Percentiles rank a stretch among this genome's conserved stretches.
phyloP scores from a whole-genome alignment of 2,797 vertebrate species.

The Babyrousa celebensis region DNA sequence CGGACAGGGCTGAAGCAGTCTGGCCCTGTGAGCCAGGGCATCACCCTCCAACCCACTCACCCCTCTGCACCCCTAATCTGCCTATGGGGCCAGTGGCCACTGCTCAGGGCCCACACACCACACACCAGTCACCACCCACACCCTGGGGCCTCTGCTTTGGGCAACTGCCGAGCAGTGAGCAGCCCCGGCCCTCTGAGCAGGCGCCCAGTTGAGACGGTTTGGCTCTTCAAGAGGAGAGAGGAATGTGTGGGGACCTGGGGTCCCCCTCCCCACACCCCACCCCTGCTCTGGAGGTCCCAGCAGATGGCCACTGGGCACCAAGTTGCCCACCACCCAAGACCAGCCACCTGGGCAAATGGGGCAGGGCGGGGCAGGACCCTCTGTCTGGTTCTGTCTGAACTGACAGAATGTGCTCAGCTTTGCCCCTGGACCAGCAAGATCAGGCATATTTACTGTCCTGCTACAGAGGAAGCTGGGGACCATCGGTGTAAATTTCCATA shows the following conservation, averaged over 20 bases:
- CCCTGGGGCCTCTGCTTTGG: neutral
- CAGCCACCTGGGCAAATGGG: neutral
- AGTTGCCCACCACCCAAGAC: neutral
- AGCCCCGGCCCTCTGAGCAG: neutral
- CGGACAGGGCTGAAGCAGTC: neutral
- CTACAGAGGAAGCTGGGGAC: neutral
- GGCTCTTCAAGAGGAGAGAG: neutral
- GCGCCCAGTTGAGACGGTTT: neutral
- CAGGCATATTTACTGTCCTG: neutral
- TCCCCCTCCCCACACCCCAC: too few relatives aligned
- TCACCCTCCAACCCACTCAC: fast-evolving
- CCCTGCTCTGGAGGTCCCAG: neutral
- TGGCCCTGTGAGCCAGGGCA: neutral
- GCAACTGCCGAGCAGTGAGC: neutral
- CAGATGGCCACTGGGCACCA: neutral
- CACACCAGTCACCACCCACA: neutral
- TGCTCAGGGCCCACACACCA: neutral
- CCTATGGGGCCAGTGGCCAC: neutral
- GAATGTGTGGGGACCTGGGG: neutral
- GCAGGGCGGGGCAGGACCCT: fast-evolving
- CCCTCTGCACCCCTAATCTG: neutral
- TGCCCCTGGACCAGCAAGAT: neutral
- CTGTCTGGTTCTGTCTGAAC: neutral
- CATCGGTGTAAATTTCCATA: neutral
- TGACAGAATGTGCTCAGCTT: neutral